phyloP scores from a whole-genome alignment of 2,888 invertebrate genomes.

The Escarpia spicata region DNA sequence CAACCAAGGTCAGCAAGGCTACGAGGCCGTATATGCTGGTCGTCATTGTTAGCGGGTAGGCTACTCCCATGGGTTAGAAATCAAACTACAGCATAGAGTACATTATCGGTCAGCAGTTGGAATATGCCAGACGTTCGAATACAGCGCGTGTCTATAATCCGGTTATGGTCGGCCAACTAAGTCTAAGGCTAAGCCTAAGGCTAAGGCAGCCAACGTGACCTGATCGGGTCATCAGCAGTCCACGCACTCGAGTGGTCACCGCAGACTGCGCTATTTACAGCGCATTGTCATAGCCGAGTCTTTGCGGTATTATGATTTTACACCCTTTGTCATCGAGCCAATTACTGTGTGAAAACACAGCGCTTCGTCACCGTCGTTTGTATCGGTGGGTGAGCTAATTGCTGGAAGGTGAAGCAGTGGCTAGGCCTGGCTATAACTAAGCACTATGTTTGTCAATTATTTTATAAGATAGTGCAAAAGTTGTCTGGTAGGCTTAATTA shows the following conservation, averaged over 20 bases:
- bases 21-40: background rate
- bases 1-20: constrained; percentile 13
- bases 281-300: constrained; percentile 10
- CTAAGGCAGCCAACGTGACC: background rate
- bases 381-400: background rate
- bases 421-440: too few relatives aligned
- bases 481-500: too few relatives aligned
- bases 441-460: too few relatives aligned
- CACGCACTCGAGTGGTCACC: background rate
- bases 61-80: constrained; percentile 7
- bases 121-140: constrained; percentile 11
- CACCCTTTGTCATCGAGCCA: constrained; percentile 1
- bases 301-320: constrained; percentile 3
- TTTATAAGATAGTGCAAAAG: too few relatives aligned
- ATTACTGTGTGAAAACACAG: background rate
- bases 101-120: background rate
- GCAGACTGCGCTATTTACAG: background rate
- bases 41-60: background rate
- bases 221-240: background rate
- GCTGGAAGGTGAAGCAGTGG: background rate
- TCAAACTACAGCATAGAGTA: constrained; percentile 7
- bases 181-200: too few relatives aligned
- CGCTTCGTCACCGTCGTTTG: background rate
- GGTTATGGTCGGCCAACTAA: constrained; percentile 7
- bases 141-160: background rate